phyloP scores from a whole-genome alignment of 2,113 vertebrate genomes.

The Dasyornis broadbenti region DNA sequence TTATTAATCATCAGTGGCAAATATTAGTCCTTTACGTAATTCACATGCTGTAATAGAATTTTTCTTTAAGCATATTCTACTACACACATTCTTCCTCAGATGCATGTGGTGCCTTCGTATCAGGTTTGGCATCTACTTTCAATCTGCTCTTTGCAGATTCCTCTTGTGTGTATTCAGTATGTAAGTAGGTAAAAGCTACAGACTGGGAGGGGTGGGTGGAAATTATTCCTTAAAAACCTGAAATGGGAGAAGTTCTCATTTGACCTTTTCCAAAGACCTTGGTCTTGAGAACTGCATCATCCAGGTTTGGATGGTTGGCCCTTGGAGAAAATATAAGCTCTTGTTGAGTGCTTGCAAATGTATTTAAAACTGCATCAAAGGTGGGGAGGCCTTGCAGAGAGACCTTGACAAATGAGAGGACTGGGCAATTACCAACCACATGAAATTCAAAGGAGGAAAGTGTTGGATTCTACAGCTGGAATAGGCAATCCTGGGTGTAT shows the following conservation, averaged over 20 bases:
- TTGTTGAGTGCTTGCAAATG: neutral
- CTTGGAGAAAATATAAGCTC: neutral
- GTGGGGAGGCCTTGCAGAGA: neutral
- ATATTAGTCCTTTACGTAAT: neutral
- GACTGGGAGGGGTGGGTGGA: neutral
- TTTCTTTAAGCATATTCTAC: neutral
- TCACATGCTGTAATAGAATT: neutral
- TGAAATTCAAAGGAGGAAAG: neutral
- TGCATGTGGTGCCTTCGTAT: neutral
- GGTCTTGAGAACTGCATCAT: neutral
- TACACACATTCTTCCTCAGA: neutral
- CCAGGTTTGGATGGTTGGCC: neutral
- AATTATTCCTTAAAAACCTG: neutral
- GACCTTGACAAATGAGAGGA: neutral
- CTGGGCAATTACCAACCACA: neutral
- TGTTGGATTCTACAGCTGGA: neutral
- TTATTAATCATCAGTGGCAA: neutral
- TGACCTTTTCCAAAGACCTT: neutral
- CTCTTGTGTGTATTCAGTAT: neutral
- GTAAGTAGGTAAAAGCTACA: neutral
- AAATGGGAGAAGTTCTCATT: neutral
- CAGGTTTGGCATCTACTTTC: neutral
- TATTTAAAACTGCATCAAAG: neutral
- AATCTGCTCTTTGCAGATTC: neutral
- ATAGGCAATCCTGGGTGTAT: fast-evolving